Conservation (phyloP, 2,113 vertebrate genomes). For the Poecile atricapillus region DNA sequence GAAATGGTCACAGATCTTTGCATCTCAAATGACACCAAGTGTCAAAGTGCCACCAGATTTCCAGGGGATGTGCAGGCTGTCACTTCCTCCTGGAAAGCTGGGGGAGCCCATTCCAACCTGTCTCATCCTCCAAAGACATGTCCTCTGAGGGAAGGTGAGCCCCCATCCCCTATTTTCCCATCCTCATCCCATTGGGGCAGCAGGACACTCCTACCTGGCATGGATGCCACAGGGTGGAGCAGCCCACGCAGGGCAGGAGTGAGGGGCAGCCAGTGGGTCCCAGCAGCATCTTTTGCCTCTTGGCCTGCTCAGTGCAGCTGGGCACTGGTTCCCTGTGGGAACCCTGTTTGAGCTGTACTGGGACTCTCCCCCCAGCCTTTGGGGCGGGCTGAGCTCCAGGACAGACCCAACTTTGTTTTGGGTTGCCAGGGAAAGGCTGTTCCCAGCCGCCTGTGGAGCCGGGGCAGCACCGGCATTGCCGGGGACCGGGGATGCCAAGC, state of each 20-base stretch:
- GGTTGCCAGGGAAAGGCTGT: constrained; percentile 33
- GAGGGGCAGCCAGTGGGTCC: not conserved
- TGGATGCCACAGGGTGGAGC: rapidly evolving
- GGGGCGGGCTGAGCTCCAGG: not conserved
- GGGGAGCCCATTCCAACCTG: not conserved
- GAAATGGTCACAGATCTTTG: rapidly evolving
- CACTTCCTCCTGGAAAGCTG: not conserved
- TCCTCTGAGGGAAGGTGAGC: not conserved
- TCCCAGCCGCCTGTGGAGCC: not conserved
- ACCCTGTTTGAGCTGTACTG: rapidly evolving
- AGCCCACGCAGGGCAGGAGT: not conserved
- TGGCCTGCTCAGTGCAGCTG: not conserved
- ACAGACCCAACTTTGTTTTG: constrained; percentile 36
- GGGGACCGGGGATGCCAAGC: not conserved
- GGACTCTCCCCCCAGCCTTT: not conserved
- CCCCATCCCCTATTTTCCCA: not conserved
- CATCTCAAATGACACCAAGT: not conserved
- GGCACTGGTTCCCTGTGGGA: not conserved
- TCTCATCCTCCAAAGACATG: rapidly evolving
- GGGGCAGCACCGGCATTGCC: not conserved
- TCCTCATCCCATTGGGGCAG: not conserved
- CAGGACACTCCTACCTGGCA: too few relatives aligned
- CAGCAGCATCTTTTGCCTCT: not conserved
- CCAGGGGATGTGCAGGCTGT: not conserved
- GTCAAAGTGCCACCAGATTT: not conserved